A percentile compares a stretch with the other conserved stretches of the same genome.
phyloP scores from a whole-genome alignment of 2,888 invertebrate species.

The Holacanthella duospinosa region DNA sequence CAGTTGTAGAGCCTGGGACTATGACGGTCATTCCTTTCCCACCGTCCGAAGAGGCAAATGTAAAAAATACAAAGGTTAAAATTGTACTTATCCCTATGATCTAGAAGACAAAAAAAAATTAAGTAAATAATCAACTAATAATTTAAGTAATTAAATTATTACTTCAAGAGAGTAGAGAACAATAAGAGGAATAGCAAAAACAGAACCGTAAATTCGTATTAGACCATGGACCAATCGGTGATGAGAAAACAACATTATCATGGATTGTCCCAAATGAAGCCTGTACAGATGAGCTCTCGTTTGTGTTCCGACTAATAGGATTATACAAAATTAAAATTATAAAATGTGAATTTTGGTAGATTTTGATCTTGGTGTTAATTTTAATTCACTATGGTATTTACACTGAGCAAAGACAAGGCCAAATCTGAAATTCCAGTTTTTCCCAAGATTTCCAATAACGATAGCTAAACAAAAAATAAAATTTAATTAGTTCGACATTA shows the following conservation, averaged over 20 bases:
- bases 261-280: background rate
- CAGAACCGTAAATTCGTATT: background rate
- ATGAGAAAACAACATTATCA: background rate
- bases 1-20: no score
- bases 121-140: background rate
- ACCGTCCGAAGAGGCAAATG: no score
- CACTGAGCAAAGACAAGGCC: background rate
- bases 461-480: background rate
- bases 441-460: background rate
- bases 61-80: no score
- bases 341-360: no score
- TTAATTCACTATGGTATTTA: background rate
- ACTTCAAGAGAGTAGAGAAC: background rate
- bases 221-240: background rate
- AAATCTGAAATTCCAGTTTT: background rate
- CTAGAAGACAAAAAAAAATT: background rate
- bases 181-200: background rate
- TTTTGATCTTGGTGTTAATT: no score
- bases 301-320: background rate
- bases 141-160: background rate
- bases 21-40: no score
- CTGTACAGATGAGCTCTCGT: background rate
- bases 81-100: no score
- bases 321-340: no score
- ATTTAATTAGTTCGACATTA: background rate